Conservation (phyloP, 2,888 invertebrate species). For the Leptinotarsa tumamoca region DNA sequence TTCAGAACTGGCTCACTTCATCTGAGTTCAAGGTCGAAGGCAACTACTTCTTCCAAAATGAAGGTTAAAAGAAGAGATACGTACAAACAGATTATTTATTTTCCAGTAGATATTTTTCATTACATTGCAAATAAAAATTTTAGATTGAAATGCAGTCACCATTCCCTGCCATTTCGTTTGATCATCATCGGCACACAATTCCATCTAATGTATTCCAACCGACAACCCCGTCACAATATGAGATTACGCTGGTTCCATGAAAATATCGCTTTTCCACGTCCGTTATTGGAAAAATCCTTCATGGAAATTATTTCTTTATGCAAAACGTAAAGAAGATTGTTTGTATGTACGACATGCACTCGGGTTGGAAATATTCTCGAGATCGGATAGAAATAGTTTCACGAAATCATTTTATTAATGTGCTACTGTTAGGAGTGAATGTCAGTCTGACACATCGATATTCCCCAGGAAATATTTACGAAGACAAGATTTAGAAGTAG, state of each 20-base stretch:
- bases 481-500: too few relatives aligned
- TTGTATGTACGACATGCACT: not conserved
- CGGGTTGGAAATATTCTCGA: not conserved
- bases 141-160: not conserved
- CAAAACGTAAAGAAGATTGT: not conserved
- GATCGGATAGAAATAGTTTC: not conserved
- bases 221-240: not conserved
- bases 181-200: constrained; percentile 1
- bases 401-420: not conserved
- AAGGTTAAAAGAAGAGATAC: too few relatives aligned
- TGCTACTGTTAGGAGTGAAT: not conserved
- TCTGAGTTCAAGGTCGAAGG: too few relatives aligned
- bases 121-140: too few relatives aligned
- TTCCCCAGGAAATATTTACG: too few relatives aligned
- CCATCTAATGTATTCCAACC: constrained; percentile 1
- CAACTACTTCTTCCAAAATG: too few relatives aligned
- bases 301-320: not conserved
- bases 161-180: not conserved
- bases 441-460: not conserved
- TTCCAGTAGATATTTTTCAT: too few relatives aligned
- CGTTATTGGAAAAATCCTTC: not conserved
- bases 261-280: not conserved
- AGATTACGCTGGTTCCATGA: not conserved
- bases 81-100: too few relatives aligned
- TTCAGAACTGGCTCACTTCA: too few relatives aligned